phyloP scores from a whole-genome alignment of 2,888 invertebrate genomes.

The Vannuccia rotundouncinata region DNA sequence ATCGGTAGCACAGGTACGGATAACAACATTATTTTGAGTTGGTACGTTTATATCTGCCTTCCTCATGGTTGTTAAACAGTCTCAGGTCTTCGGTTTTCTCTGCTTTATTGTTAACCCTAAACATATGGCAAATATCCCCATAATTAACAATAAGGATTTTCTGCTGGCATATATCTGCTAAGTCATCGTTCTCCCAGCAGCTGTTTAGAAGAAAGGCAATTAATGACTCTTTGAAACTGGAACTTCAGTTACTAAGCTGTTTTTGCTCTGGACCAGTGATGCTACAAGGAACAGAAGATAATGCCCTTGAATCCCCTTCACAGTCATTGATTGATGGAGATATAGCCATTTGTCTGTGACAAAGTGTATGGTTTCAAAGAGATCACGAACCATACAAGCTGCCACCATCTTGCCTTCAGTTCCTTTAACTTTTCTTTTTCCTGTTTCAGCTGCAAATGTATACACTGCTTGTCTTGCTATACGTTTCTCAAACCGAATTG shows the following conservation, averaged over 20 bases:
- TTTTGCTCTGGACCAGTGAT: neutral
- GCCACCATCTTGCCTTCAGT: neutral
- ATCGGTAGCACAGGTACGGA: neutral
- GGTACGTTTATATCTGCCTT: neutral
- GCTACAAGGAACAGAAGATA: constrained; percentile 3
- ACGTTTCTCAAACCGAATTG: constrained; percentile 3
- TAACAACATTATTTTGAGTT: neutral
- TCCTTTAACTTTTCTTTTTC: constrained; percentile 1
- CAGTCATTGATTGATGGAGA: constrained; percentile 20
- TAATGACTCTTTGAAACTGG: neutral
- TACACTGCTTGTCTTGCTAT: constrained; percentile 15
- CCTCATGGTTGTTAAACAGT: too few species aligned
- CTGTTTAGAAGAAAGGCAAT: neutral
- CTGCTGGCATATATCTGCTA: neutral
- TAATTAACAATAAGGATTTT: neutral
- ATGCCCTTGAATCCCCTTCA: constrained; percentile 7
- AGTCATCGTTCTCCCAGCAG: neutral
- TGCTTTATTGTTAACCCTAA: neutral
- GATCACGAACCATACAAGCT: neutral
- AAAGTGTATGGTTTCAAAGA: constrained; percentile 20
- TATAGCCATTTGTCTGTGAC: constrained; percentile 24
- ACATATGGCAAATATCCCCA: neutral
- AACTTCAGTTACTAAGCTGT: neutral
- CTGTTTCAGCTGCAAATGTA: constrained; percentile 4
- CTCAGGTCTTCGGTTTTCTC: neutral